phyloP scores from a whole-genome alignment of 2,797 vertebrate species.

The Discoglossus pictus region DNA sequence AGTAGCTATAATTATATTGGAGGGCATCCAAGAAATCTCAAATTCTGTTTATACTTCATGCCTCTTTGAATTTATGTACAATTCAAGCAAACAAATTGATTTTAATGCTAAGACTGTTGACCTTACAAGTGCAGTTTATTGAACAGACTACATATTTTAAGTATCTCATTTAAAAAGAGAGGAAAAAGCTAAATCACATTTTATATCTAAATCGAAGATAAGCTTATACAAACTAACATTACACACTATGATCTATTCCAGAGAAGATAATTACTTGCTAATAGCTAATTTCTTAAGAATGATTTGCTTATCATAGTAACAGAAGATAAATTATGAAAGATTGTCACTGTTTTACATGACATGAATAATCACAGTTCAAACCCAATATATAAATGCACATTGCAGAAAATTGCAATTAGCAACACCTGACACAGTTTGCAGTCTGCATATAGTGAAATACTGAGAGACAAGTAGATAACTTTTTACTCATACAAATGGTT shows the following conservation, averaged over 20 bases:
- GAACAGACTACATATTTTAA: conserved; percentile 50
- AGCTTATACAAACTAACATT: conserved; percentile 17
- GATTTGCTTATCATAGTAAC: conserved; percentile 51
- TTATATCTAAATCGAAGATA: conserved; percentile 13
- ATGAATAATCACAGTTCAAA: conserved; percentile 47
- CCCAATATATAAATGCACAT: conserved; percentile 47
- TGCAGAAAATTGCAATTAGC: conserved; percentile 45
- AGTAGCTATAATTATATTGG: conserved; percentile 97
- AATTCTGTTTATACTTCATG: conserved; percentile 70
- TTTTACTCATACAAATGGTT: conserved; percentile 2
- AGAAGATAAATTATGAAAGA: conserved; percentile 48
- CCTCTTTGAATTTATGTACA: conserved; percentile 68
- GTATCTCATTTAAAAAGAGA: conserved; percentile 25
- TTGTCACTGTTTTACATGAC: conserved; percentile 48
- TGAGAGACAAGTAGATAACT: conserved; percentile 22
- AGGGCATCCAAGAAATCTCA: conserved; percentile 74
- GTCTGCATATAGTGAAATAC: conserved; percentile 21
- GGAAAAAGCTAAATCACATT: not conserved
- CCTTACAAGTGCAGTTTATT: conserved; percentile 57
- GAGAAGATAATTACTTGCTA: conserved; percentile 45
- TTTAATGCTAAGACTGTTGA: conserved; percentile 66
- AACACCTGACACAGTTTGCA: conserved; percentile 51
- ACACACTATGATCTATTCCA: conserved; percentile 34
- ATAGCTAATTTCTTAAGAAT: conserved; percentile 53
- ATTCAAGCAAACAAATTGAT: conserved; percentile 71